Conservation (phyloP, 1,140 invertebrate genomes). For the Propsilocerus akamusi region DNA sequence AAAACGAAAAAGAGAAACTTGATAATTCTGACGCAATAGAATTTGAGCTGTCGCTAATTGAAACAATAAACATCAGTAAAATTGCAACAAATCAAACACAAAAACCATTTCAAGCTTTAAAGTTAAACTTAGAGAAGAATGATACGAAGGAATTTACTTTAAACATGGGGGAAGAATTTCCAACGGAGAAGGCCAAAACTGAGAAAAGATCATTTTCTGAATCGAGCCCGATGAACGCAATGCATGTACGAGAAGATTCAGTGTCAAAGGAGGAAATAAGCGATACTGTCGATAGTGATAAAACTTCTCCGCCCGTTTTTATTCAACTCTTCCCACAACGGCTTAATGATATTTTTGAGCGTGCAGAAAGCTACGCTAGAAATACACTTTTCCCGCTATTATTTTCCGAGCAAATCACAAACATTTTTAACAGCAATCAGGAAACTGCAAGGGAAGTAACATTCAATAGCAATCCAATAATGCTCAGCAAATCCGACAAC, state of each 20-base stretch:
- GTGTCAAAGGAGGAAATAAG: conserved; percentile 8
- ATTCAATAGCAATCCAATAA: neutral
- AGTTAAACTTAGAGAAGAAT: neutral
- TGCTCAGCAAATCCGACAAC: neutral
- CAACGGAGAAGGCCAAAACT: neutral
- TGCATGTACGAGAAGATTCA: neutral
- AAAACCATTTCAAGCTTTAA: neutral
- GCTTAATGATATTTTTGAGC: conserved; percentile 53
- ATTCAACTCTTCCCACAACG: conserved; percentile 60
- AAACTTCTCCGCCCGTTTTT: conserved; percentile 28
- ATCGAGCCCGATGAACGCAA: neutral
- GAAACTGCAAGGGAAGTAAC: neutral
- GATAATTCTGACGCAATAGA: conserved; percentile 10
- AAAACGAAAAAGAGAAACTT: too few relatives aligned
- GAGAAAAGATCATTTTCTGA: neutral
- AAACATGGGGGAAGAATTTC: neutral
- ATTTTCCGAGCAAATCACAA: conserved; percentile 50
- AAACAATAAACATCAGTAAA: conserved; percentile 21
- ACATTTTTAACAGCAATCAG: conserved; percentile 24
- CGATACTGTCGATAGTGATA: conserved; percentile 3
- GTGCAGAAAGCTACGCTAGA: conserved; percentile 59
- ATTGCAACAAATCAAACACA: neutral
- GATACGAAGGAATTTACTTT: conserved; percentile 7
- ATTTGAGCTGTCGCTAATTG: neutral
- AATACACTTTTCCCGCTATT: conserved; percentile 52